phyloP scores from a whole-genome alignment of 2,797 vertebrate genomes.

The Acanthurus lineatus region DNA sequence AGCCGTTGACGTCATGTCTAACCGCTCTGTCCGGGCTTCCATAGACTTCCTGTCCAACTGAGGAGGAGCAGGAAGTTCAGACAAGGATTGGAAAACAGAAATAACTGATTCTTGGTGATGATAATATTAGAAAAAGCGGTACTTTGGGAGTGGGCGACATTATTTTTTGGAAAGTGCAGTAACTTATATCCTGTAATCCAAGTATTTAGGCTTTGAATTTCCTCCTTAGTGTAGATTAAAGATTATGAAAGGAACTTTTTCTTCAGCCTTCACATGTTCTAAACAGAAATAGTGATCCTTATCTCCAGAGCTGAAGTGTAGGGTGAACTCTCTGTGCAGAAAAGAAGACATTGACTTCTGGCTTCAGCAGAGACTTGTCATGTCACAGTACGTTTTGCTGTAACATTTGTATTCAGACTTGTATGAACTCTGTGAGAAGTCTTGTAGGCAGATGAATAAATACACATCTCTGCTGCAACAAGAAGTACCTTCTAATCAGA shows the following conservation, averaged over 20 bases:
- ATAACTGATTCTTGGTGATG: conserved; percentile 33
- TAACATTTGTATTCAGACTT: conserved; percentile 14
- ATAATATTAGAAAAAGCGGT: conserved; percentile 45
- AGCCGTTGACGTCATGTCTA: conserved; percentile 91
- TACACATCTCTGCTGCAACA: neutral
- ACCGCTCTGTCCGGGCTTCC: conserved; percentile 88
- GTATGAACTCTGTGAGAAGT: conserved; percentile 2
- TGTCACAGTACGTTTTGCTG: neutral
- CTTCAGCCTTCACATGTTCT: neutral
- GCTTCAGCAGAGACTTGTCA: neutral
- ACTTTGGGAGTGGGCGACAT: conserved; percentile 55
- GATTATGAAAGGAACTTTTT: neutral
- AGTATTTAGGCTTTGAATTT: conserved; percentile 21
- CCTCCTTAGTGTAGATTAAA: neutral
- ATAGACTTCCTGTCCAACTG: conserved; percentile 97
- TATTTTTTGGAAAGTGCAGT: conserved; percentile 2
- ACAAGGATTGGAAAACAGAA: conserved; percentile 35
- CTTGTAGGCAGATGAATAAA: conserved; percentile 8
- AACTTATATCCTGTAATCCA: conserved; percentile 5
- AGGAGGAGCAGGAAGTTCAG: conserved; percentile 68
- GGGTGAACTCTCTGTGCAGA: neutral
- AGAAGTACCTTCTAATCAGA: neutral
- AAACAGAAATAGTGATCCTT: neutral
- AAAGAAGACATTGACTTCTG: neutral
- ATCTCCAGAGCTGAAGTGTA: neutral